Conservation (phyloP, 2,113 vertebrate genomes). For the Anthoscopus minutus region DNA sequence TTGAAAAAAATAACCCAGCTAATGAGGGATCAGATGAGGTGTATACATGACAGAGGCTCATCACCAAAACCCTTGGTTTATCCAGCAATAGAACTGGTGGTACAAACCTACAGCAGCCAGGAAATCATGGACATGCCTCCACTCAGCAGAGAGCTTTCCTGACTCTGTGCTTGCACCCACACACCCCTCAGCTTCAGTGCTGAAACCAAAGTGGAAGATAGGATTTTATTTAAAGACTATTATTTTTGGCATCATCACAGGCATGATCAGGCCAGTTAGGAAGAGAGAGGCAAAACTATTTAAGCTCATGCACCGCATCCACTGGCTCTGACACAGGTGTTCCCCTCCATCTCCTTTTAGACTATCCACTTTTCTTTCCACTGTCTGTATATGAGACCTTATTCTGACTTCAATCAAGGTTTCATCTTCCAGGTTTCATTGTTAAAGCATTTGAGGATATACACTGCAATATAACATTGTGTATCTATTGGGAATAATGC, state of each 20-base stretch:
- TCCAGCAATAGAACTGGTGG: neutral
- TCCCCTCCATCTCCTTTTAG: neutral
- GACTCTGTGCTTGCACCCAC: neutral
- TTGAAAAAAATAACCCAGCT: neutral
- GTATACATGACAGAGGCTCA: fast-evolving
- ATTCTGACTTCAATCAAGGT: neutral
- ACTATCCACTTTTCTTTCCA: neutral
- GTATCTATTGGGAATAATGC: neutral
- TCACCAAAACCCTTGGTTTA: neutral
- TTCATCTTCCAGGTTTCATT: neutral
- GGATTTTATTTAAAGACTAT: neutral
- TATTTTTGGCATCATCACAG: neutral
- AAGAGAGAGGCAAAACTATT: neutral
- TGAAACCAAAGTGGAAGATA: neutral
- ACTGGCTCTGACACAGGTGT: neutral
- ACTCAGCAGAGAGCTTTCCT: neutral
- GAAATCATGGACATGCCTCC: neutral
- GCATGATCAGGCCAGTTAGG: neutral
- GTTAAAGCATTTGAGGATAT: neutral
- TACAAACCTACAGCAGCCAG: neutral
- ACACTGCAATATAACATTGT: neutral
- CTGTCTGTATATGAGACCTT: neutral
- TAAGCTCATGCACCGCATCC: neutral
- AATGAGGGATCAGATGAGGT: neutral
- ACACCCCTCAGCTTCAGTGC: neutral